Percentiles rank a stretch among this genome's conserved stretches.
These are phyloP conservation scores for Hemaris fuciformis DNA, from an alignment of 2,888 invertebrate species.

Conservation along the genomic window DNA sequence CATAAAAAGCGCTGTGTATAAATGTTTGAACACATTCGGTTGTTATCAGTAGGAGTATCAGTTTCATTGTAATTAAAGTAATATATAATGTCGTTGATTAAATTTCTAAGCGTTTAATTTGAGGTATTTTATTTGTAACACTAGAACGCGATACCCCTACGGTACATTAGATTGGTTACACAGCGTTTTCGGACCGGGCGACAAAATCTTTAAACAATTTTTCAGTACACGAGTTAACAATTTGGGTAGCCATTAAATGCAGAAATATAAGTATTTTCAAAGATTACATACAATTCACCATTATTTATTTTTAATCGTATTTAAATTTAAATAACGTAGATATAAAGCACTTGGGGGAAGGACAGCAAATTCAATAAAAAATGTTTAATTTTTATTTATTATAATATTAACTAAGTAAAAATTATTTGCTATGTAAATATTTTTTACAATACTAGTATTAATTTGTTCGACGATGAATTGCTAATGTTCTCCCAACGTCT, in stretches of 20 bases:
- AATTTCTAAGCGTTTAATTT: background rate
- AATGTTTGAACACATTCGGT: background rate
- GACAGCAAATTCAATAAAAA: conserved; percentile 83
- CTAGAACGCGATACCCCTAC: background rate
- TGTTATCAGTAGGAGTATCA: background rate
- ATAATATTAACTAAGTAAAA: conserved; percentile 80
- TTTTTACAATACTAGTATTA: conserved; percentile 80
- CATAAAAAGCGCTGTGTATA: background rate
- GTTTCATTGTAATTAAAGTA: background rate
- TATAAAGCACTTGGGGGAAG: conserved; percentile 83
- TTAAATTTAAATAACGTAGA: conserved; percentile 80
- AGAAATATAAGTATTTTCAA: conserved; percentile 69
- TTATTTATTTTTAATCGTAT: conserved; percentile 77
- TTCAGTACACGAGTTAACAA: conserved; percentile 70
- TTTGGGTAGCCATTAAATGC: conserved; percentile 72
- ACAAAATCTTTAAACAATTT: conserved; percentile 65
- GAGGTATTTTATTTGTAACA: background rate
- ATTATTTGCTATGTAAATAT: conserved; percentile 81
- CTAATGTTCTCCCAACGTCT: conserved; percentile 75
- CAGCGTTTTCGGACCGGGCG: conserved; percentile 52
- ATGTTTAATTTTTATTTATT: conserved; percentile 78
- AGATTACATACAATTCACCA: conserved; percentile 77
- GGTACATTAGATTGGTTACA: conserved; percentile 20
- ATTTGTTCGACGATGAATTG: conserved; percentile 76
- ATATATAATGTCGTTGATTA: background rate